Conservation (phyloP, 2,113 vertebrate genomes). For the Rhipidura dahli region DNA sequence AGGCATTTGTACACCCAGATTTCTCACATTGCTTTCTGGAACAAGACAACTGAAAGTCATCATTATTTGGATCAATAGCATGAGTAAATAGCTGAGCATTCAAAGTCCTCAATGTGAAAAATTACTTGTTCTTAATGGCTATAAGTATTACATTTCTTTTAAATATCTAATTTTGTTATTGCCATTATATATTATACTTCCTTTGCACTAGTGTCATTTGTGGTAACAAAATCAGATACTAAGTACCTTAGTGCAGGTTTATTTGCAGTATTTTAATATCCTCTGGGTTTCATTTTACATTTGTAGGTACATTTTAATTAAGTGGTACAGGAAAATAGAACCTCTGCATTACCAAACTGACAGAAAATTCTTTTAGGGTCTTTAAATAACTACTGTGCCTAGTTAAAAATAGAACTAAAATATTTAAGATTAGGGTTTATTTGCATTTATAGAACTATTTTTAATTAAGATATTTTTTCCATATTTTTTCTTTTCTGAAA, state of each 20-base stretch:
- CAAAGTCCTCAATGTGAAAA: background rate
- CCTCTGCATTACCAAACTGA: background rate
- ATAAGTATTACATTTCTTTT: background rate
- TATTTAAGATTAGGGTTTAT: background rate
- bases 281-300: background rate
- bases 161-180: background rate
- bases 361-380: fast-evolving
- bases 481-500: background rate
- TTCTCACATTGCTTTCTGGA: background rate
- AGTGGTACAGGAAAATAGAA: background rate
- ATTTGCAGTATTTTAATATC: background rate
- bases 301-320: background rate
- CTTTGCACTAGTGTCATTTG: background rate
- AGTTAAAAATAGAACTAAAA: background rate
- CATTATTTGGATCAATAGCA: background rate
- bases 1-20: background rate
- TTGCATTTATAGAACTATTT: background rate
- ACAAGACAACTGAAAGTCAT: background rate
- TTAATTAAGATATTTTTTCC: background rate
- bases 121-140: background rate
- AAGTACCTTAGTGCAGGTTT: background rate
- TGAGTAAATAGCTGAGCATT: background rate
- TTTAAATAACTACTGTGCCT: background rate
- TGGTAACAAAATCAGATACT: background rate
- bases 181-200: background rate